Evolutionary conservation across 2,888 invertebrate genomes (phyloP).

Genomic region (Acleris laterana): DNA sequence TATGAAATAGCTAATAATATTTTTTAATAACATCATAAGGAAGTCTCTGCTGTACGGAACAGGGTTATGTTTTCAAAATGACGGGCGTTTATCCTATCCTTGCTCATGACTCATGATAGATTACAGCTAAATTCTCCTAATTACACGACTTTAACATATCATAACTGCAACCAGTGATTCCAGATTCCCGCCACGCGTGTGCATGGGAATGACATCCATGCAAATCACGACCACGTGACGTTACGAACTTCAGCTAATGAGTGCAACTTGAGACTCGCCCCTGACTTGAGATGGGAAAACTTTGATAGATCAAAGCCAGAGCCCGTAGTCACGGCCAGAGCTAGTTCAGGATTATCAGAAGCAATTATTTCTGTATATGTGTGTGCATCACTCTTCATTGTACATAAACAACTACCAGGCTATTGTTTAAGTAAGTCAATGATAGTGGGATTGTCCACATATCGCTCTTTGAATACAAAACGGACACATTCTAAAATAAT

Average conservation of each 20-base stretch:
- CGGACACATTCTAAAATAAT: too few species aligned
- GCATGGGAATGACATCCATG: neutral
- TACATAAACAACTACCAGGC: too few species aligned
- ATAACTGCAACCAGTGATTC: neutral
- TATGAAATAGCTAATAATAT: too few species aligned
- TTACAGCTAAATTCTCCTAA: neutral
- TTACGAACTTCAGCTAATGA: conserved; percentile 40
- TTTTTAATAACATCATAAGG: too few species aligned
- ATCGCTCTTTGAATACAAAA: too few species aligned
- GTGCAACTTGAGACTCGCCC: conserved; percentile 34
- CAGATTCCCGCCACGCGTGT: neutral
- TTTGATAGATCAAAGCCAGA: conserved; percentile 37
- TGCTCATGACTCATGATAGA: too few species aligned
- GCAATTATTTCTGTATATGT: neutral
- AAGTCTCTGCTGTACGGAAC: too few species aligned
- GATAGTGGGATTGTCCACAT: too few species aligned
- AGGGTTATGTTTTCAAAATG: too few species aligned
- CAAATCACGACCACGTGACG: conserved; percentile 21
- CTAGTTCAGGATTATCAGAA: neutral
- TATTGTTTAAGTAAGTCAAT: too few species aligned
- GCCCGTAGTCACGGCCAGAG: conserved; percentile 16
- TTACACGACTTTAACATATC: neutral
- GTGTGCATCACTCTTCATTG: too few species aligned
- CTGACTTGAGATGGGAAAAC: conserved; percentile 37
- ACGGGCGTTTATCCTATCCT: too few species aligned